A percentile compares a stretch with the other conserved stretches of the same genome.
Evolutionary conservation across 2,888 invertebrate species (phyloP).

Genomic region (Leucoma salicis): DNA sequence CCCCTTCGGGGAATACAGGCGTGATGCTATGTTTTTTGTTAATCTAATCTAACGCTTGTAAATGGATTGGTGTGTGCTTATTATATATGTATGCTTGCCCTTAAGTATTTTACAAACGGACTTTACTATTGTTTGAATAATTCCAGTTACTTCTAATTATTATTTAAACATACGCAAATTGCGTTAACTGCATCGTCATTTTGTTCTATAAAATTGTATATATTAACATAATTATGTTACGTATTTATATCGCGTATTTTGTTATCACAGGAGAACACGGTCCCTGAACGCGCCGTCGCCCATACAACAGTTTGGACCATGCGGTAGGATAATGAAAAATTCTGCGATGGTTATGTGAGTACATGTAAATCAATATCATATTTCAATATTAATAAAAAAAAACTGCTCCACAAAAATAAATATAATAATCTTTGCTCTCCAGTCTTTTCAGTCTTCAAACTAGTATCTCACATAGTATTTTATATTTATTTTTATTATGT

Average conservation of each 20-base stretch:
- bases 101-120: too few species aligned
- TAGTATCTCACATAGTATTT: too few species aligned
- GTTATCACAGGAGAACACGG: constrained; percentile 91
- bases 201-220: not conserved
- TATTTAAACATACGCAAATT: not conserved
- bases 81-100: too few species aligned
- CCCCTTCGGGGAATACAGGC: too few species aligned
- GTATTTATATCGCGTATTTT: constrained; percentile 9
- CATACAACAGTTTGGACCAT: constrained; percentile 98
- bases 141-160: too few species aligned
- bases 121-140: too few species aligned
- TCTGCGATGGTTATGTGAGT: constrained; percentile 98
- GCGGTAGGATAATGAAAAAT: constrained; percentile 98
- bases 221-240: not conserved
- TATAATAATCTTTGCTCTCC: not conserved
- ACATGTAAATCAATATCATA: constrained; percentile 24
- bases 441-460: not conserved
- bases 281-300: constrained; percentile 98
- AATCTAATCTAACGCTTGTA: too few species aligned
- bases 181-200: not conserved
- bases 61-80: too few species aligned
- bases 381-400: not conserved
- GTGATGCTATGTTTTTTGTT: too few species aligned
- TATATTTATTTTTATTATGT: too few species aligned
- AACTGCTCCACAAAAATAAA: not conserved